These are phyloP conservation scores for Brachyptera putata DNA, from an alignment of 2,888 invertebrate species.

Conservation along the genomic window DNA sequence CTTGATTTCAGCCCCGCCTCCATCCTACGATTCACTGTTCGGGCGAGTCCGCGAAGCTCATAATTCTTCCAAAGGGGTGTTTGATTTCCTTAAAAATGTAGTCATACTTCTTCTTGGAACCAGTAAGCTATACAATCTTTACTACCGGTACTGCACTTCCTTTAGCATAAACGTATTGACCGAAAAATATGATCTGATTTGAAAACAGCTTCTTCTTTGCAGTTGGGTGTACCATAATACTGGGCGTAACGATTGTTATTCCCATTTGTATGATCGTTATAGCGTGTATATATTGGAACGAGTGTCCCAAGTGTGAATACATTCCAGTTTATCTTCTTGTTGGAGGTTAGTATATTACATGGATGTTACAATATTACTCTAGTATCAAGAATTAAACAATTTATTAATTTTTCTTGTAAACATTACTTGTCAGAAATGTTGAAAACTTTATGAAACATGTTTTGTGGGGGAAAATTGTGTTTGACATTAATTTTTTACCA, in stretches of 20 bases:
- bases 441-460: too few species aligned
- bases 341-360: constrained; percentile 52
- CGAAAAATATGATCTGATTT: too few species aligned
- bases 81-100: constrained; percentile 59
- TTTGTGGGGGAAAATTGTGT: too few species aligned
- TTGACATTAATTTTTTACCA: too few species aligned
- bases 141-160: too few species aligned
- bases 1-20: constrained; percentile 62
- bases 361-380: too few species aligned
- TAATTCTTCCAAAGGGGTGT: constrained; percentile 54
- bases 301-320: constrained; percentile 61
- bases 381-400: too few species aligned
- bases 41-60: constrained; percentile 59
- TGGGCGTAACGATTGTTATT: constrained; percentile 59
- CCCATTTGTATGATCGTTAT: constrained; percentile 66
- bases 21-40: constrained; percentile 63
- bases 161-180: too few species aligned
- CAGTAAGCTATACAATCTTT: constrained; percentile 48
- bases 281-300: constrained; percentile 58
- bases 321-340: constrained; percentile 66
- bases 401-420: too few species aligned
- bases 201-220: too few species aligned
- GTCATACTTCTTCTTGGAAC: constrained; percentile 57
- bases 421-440: too few species aligned
- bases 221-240: constrained; percentile 63